Conservation (phyloP, 2,888 invertebrate genomes). For the Acrobasis consociella region DNA sequence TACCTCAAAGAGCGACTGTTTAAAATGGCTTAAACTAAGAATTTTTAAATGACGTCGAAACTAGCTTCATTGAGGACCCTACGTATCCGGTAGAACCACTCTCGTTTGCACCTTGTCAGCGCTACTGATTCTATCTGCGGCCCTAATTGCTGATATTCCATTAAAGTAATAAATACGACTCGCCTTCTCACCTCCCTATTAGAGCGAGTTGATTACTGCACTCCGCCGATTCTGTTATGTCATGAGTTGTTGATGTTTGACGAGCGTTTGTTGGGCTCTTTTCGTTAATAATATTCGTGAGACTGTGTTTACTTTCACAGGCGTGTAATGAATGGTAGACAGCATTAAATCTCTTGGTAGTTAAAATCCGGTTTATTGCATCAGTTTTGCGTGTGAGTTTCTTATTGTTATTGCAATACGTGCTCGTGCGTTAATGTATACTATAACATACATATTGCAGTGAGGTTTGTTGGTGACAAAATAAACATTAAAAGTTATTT, state of each 20-base stretch:
- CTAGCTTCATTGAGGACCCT: conserved; percentile 44
- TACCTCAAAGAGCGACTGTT: conserved; percentile 42
- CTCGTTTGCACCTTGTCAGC: conserved; percentile 83
- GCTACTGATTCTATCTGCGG: conserved; percentile 75
- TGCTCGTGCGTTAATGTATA: conserved; percentile 30
- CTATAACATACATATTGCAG: neutral
- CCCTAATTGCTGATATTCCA: conserved; percentile 81
- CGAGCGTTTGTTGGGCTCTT: conserved; percentile 58
- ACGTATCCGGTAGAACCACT: conserved; percentile 72
- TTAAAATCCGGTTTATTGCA: neutral
- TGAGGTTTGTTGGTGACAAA: conserved; percentile 22
- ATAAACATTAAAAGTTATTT: conserved; percentile 23
- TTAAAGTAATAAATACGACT: conserved; percentile 78
- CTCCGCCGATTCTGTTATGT: conserved; percentile 72
- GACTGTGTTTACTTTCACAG: conserved; percentile 61
- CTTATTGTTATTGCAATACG: conserved; percentile 11
- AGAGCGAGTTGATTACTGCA: conserved; percentile 69
- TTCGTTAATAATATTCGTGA: conserved; percentile 59
- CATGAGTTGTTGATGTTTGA: conserved; percentile 71
- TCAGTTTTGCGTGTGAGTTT: conserved; percentile 3
- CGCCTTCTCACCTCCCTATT: conserved; percentile 76
- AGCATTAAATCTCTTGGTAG: conserved; percentile 39
- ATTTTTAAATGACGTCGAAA: conserved; percentile 38
- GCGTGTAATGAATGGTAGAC: conserved; percentile 41
- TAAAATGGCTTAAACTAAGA: conserved; percentile 39